Conservation (phyloP, 2,888 invertebrate genomes). For the Celastrina argiolus region DNA sequence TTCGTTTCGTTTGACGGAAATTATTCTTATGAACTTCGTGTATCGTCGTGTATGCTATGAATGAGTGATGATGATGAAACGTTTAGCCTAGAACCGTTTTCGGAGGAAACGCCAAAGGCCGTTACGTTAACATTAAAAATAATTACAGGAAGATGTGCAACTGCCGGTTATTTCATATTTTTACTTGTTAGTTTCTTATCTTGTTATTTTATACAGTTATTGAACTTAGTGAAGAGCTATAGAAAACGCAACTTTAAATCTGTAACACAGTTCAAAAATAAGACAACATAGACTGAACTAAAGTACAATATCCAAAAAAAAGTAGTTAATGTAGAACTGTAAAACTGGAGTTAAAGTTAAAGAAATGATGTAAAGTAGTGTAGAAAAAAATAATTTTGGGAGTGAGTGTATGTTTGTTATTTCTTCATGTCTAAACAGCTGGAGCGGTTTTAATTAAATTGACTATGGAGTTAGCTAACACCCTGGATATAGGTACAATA, state of each 20-base stretch:
- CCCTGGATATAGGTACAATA: no score
- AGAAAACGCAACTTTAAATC: no score
- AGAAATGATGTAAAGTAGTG: no score
- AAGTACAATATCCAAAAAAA: no score
- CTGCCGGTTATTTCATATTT: conserved; percentile 37
- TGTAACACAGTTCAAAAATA: background rate
- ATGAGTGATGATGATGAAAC: conserved; percentile 35
- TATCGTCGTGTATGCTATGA: background rate
- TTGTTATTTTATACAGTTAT: conserved; percentile 9
- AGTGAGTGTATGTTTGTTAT: no score
- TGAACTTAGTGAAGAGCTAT: background rate
- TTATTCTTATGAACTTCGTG: background rate
- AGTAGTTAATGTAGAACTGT: no score
- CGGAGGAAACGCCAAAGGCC: conserved; percentile 40
- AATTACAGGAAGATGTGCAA: conserved; percentile 42
- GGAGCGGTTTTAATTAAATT: no score
- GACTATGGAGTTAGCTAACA: no score
- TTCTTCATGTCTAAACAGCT: no score
- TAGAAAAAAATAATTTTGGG: no score
- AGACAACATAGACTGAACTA: background rate
- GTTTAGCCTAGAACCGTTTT: conserved; percentile 41
- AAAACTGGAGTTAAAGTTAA: no score
- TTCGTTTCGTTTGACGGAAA: background rate
- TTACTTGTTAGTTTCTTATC: conserved; percentile 26
- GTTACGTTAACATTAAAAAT: conserved; percentile 34